phyloP scores from a whole-genome alignment of 2,113 vertebrate species.

The Pseudopodoces humilis region DNA sequence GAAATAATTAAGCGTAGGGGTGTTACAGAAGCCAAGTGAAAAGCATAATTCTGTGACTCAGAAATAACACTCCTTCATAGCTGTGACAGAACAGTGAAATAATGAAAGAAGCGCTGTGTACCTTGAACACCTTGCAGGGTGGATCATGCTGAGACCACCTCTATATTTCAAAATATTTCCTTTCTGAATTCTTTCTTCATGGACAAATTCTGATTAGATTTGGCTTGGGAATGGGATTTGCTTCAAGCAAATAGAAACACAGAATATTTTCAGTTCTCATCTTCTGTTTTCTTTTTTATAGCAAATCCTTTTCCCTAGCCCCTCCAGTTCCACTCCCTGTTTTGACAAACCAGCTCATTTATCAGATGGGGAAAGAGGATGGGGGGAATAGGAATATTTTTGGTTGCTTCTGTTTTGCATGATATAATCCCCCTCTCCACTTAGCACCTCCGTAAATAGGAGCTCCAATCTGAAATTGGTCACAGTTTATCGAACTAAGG shows the following conservation, averaged over 20 bases:
- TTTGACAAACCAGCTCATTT: conserved; percentile 33
- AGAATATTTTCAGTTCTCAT: background rate
- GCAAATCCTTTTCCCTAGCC: background rate
- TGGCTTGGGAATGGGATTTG: background rate
- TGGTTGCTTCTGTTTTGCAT: conserved; percentile 9
- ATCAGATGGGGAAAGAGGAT: conserved; percentile 34
- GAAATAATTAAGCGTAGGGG: conserved; percentile 53
- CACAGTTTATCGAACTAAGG: background rate
- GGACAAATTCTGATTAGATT: background rate
- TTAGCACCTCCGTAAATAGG: conserved; percentile 28
- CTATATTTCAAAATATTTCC: background rate
- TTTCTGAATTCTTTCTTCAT: background rate
- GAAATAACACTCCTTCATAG: conserved; percentile 38
- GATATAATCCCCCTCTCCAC: background rate
- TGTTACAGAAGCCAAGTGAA: conserved; percentile 43
- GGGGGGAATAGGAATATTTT: background rate
- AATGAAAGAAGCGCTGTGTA: background rate
- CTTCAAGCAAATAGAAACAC: background rate
- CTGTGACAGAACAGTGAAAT: background rate
- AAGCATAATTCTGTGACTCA: conserved; percentile 52
- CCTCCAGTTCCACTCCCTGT: background rate
- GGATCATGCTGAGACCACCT: background rate
- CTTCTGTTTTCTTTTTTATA: conserved; percentile 11
- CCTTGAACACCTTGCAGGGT: background rate
- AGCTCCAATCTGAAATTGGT: conserved; percentile 22